Conservation (phyloP, 1,140 invertebrate genomes). For the Trinorchestia longiramus region DNA sequence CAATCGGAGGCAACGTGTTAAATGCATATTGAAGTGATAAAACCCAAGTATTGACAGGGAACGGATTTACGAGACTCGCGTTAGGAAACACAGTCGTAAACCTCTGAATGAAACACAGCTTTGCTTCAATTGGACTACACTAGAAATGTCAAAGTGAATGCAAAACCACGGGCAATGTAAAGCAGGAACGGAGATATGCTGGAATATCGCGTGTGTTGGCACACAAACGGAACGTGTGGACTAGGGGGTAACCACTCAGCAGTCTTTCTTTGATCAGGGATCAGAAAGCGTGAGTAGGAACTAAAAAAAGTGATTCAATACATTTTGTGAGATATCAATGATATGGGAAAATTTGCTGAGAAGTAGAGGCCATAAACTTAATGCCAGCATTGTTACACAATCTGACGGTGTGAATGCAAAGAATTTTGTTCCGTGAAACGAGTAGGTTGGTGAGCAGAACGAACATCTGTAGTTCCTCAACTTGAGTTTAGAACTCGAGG, state of each 20-base stretch:
- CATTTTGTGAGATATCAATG: neutral
- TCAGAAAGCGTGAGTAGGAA: neutral
- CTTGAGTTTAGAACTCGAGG: too few species aligned
- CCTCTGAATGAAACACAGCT: neutral
- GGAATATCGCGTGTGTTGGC: neutral
- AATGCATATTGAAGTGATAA: neutral
- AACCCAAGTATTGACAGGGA: neutral
- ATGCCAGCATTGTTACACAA: too few species aligned
- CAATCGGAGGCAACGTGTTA: too few species aligned
- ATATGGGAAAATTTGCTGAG: neutral
- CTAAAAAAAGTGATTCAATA: neutral
- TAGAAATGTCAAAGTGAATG: neutral
- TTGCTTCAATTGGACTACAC: neutral
- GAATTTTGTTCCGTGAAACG: too few species aligned
- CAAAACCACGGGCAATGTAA: neutral
- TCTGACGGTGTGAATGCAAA: too few species aligned
- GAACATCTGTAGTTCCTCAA: too few species aligned
- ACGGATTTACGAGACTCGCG: neutral
- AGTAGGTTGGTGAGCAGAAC: too few species aligned
- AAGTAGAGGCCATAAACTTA: too few species aligned
- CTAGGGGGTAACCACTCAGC: too few species aligned
- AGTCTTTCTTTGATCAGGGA: neutral
- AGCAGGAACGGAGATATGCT: neutral
- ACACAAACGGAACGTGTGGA: neutral
- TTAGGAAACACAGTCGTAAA: neutral